Evolutionary conservation across 2,888 invertebrate species (phyloP), one percentile per base, ranked within the genome.

Genomic region (Linyphia triangularis): DNA sequence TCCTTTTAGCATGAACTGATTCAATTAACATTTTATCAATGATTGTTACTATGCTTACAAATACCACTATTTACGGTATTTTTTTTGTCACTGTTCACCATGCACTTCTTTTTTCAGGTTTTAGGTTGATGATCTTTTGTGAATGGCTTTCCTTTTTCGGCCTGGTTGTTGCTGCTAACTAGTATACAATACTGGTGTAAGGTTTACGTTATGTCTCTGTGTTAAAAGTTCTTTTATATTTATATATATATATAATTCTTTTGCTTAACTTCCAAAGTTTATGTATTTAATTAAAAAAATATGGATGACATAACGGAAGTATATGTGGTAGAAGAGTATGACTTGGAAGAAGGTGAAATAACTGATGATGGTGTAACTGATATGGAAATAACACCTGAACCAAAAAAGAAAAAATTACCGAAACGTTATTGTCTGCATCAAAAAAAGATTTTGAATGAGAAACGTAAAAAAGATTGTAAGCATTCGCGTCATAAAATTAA

Each of bases 281-380:
- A 70, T 70, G 24, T 43, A 24, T 9, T 43, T 70, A 13, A 40
- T 69, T 24, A 24, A 33, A 30, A 51, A 51, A 67, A 19, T 30
- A 75, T 59, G 57, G 24, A 13, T 67, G 61, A 63, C 24, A 63
- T 77, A 61, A 26, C 3, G 77, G 77, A 77, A 40, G 19, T 77
- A 5, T 24, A 63, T 37, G 59, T 77, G 6, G 26, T 77, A 37
- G 77, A 77, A n/a, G 77, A 77, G 16, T 43, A 63, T 43, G 86
- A 75, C 59, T 57, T 88, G 24, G 86, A 88, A 75, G 86, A 88
- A 61, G 86, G 86, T 5, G 86, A 88, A 81, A 88, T 88, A 30
- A 28, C 65, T 26, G 72, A 79, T 70, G 79, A 72, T 63, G 10
- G 61, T 51, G 63, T 30, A 19, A 30, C 69, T 10, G 61, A 69